Conservation (phyloP, 2,888 invertebrate genomes). For the Leptinotarsa haldemani region DNA sequence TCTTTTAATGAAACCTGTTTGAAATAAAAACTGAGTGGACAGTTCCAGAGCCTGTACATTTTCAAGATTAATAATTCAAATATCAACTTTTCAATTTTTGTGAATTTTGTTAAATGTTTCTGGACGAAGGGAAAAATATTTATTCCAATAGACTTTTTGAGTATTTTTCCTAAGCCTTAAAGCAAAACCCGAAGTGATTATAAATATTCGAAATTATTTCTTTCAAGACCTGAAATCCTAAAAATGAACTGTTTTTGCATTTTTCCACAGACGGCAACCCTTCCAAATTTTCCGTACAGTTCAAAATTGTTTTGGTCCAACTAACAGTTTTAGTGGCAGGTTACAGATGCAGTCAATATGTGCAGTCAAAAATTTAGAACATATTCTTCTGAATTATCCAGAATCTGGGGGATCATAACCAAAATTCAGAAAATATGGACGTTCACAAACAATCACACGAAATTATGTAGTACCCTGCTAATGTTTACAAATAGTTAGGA, state of each 20-base stretch:
- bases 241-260: constrained; percentile 31
- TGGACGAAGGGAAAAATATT: no score
- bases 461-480: constrained; percentile 60
- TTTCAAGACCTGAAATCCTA: no score
- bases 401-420: constrained; percentile 20
- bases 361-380: constrained; percentile 57
- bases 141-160: no score
- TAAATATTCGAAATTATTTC: no score
- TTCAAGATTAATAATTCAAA: no score
- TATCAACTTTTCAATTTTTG: no score
- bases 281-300: constrained; percentile 44
- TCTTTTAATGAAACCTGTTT: no score
- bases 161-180: no score
- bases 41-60: no score
- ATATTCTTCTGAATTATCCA: constrained; percentile 57
- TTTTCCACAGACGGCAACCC: constrained; percentile 30
- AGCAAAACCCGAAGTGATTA: no score
- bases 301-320: constrained; percentile 59
- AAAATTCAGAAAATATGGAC: constrained; percentile 59
- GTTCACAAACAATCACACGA: constrained; percentile 59
- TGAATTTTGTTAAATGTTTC: no score
- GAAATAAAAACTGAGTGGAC: no score
- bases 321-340: constrained; percentile 61
- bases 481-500: constrained; percentile 52
- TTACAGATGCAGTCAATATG: constrained; percentile 59